Base-by-base conservation (phyloP, 2,113 vertebrate genomes). In the Hystrix brachyura region DNA sequence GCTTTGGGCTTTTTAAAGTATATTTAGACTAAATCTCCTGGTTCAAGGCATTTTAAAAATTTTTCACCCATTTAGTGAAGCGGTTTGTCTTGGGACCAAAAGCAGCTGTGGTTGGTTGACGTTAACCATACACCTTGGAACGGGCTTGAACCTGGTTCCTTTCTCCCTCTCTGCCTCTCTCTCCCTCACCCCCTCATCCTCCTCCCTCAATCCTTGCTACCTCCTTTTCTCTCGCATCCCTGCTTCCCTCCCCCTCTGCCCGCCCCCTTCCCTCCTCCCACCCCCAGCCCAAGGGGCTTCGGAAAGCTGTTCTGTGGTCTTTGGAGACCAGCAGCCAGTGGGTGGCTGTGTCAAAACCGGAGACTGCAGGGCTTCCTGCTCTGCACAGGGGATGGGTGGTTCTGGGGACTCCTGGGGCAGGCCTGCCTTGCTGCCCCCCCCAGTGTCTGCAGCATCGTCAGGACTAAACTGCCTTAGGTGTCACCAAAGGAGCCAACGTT, bases 81-180 rank as follows among this genome's bases (percentile, higher is more conserved):
- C 82, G 27, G 59, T 85, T 88, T 79, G 74, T 87, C 60, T 90
- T 88, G n/a, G 23, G 82, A 87, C n/a, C 34, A 23, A 94, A 83
- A 79, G 48, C 82, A 85, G 10, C 71, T 5, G 4, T 46, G 15
- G 18, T 34, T 91, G n/a, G 72, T 32, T 51, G 72, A 0, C 93
- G 13, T 53, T 87, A 87, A 46, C 59, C 32, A 0, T 18, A 51
- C 29, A 48, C 81, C 84, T 96, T 62, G 59, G 60, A 69, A 59
- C 57, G 38, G 71, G 85, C 86, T 34, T 5, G 9, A 76, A 27
- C 6, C 57, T 62, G 23, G 59, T 18, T 27, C 38, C 15, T 57
- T 11, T 48, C 32, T 5, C 7, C 38, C 51, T 76, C 13, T 25
- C 32, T 34, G 6, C 14, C 18, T 48, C 5, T 27, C 19, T 21